Conservation (phyloP, 2,113 vertebrate genomes). For the Psephotus haematonotus region DNA sequence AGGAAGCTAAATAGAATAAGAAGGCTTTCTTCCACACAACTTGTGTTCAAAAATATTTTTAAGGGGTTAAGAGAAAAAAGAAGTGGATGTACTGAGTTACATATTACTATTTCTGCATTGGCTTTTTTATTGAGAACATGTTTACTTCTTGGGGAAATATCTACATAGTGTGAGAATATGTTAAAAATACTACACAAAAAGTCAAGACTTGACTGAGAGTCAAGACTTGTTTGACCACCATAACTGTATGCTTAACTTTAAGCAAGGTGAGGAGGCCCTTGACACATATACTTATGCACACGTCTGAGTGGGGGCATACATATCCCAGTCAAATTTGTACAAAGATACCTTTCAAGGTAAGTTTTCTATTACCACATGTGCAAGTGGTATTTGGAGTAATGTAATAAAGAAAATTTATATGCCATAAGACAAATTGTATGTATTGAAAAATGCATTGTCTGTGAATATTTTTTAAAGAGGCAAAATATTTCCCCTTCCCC, state of each 20-base stretch:
- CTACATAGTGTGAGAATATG: not conserved
- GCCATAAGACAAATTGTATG: not conserved
- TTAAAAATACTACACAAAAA: not conserved
- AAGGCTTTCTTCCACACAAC: not conserved
- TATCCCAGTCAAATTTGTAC: not conserved
- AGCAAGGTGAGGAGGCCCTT: not conserved
- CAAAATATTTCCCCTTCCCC: not conserved
- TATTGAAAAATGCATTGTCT: not conserved
- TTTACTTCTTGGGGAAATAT: not conserved
- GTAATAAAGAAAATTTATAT: not conserved
- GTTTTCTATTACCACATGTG: not conserved
- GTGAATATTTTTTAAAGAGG: not conserved
- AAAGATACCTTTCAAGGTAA: not conserved
- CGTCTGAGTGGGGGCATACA: not conserved
- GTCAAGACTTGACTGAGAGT: not conserved
- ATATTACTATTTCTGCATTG: not conserved
- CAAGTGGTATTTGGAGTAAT: not conserved
- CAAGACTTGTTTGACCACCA: not conserved
- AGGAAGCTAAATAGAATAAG: not conserved
- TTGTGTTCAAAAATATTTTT: not conserved
- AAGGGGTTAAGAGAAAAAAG: not conserved
- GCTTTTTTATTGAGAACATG: fast-evolving
- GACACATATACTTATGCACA: not conserved
- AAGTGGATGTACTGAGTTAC: not conserved
- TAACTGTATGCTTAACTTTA: not conserved